Base-by-base conservation (phyloP, 1,140 invertebrate genomes). In the Apocrypta bakeri region DNA sequence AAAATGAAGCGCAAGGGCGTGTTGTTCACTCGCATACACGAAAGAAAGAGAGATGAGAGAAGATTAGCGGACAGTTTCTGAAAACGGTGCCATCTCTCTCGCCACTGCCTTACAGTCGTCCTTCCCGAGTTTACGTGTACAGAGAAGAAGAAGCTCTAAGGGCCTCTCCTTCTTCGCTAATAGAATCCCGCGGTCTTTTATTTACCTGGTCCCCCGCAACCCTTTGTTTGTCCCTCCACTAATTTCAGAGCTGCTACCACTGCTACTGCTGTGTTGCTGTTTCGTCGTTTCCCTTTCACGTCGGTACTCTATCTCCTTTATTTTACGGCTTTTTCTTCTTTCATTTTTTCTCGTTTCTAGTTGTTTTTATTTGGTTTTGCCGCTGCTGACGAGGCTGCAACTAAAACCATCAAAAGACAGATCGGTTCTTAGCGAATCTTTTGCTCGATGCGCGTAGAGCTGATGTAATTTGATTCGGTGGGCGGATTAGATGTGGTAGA, bases 141-240 rank as follows among this genome's bases (percentile, higher is more conserved):
- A 8, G 64, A 85, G 77, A 73, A 83, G 83, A 85, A 74, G 84
- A 31, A 68, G 31, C 48, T 31, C 37, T 37, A 77, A 72, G 77
- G 61, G 64, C 12, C 68, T 84, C 84, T 69, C 76, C 61, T 74
- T n/a, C 37, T 7, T 82, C 83, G 86, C 89, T 89, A 90, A 90
- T 90, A 90, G 89, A 90, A 90, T 89, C 83, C 48, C 86, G 83
- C 82, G 82, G 74, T 81, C 84, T 86, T 90, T 89, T 87, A 87
- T 90, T 89, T 89, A 85, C 87, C 82, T 69, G 85, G 56, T 86
- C 75, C 83, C 86, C 81, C 83, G 78, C 86, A 77, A 73, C 81
- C 82, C 79, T 85, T 85, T 85, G 76, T 84, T 85, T 81, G 77
- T 80, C 86, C 86, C 83, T 75, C 79, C 86, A 40, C 81, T 82